Evolutionary conservation across 1,140 invertebrate species (phyloP), one percentile per base, ranked within the genome.

Genomic region (Drosophila paulistorum): DNA sequence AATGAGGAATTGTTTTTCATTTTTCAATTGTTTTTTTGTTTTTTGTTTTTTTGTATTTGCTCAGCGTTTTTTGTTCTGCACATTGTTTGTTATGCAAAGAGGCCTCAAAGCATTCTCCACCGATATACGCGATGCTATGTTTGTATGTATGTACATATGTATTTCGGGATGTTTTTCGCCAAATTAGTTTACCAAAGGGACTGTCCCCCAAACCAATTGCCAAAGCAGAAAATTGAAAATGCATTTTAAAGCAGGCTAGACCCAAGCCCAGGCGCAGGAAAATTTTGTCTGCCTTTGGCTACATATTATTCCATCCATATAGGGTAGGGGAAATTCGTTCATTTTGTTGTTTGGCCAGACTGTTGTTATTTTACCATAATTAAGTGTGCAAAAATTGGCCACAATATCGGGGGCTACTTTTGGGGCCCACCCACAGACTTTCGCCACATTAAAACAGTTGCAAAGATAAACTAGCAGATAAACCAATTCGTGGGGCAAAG

Each of bases 1-100:
- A 89, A 89, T 89, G 84, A 89, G 84, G 80, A 84, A 89, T 84
- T 89, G 85, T 89, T 89, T 89, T 89, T 71, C 77, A 71, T 78
- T 70, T 82, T 74, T 61, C 65, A 70, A 14, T 59, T 51, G 45
- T 51, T 68, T 84, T 70, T 57, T 20, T 54, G 58, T 58, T 68
- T 33, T 57, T 20, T 59, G 1, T 23, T 23, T 23, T 63, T 62
- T 68, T 33, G 14, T 35, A 45, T 70, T 68, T 62, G 42, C 63
- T 26, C 41, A 54, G 48, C 37, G 63, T 71, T 77, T 42, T 74
- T 73, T 76, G 48, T 57, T 82, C 61, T 67, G 59, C 87, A 84
- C 83, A 83, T 87, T 74, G 78, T 90, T 90, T 90, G 84, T 81
- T 90, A 89, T 89, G 81, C 84, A 89, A 77, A 87, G 67, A 83